Conservation (phyloP, 1,140 invertebrate species). For the Oncopeltus fasciatus region DNA sequence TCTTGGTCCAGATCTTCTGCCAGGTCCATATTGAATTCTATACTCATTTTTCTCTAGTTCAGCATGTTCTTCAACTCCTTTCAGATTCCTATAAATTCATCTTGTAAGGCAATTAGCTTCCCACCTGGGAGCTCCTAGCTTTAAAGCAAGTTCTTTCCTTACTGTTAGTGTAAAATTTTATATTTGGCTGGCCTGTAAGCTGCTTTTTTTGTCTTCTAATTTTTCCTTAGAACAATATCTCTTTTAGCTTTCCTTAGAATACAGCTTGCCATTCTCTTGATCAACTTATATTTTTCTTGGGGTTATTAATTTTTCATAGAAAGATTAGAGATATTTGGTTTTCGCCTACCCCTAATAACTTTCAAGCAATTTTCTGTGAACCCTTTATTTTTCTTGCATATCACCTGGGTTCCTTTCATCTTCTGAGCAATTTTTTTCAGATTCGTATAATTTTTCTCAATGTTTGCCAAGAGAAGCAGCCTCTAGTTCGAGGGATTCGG, state of each 20-base stretch:
- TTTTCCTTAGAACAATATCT: neutral
- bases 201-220: neutral
- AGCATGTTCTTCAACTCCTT: neutral
- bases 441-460: too few species aligned
- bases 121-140: neutral
- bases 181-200: neutral
- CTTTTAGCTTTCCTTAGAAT: neutral
- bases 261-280: neutral
- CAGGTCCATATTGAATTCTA: neutral
- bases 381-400: neutral
- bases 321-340: neutral
- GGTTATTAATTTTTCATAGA: neutral
- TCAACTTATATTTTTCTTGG: neutral
- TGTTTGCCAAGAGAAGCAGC: too few species aligned
- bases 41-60: neutral
- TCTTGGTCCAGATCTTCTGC: neutral
- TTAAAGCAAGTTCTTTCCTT: too few species aligned
- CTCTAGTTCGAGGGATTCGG: too few species aligned
- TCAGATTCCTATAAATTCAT: neutral
- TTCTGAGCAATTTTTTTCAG: neutral
- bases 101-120: neutral
- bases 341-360: neutral
- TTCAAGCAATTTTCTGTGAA: neutral
- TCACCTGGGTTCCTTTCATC: neutral
- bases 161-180: neutral